Evolutionary conservation across 2,113 vertebrate species (phyloP).

Genomic region (Tamias sibiricus): DNA sequence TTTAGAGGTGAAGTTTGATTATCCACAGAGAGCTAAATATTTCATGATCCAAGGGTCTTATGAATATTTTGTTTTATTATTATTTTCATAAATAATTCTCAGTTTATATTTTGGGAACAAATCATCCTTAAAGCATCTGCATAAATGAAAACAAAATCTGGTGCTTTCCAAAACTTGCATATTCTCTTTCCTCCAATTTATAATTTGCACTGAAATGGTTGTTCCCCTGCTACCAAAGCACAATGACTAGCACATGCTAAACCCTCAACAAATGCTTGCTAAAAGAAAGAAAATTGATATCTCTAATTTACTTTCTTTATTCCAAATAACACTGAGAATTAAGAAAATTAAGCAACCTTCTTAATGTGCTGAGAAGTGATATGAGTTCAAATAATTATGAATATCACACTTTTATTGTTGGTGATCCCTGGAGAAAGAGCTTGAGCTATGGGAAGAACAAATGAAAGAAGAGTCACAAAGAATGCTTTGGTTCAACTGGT

Average conservation of each 20-base stretch:
- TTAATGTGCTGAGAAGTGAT: background rate
- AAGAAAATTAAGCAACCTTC: background rate
- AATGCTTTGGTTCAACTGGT: background rate
- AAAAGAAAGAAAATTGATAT: background rate
- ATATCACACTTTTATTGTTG: background rate
- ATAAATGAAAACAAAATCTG: conserved; percentile 1
- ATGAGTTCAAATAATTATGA: background rate
- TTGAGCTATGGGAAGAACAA: background rate
- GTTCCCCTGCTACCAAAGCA: background rate
- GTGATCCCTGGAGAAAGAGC: background rate
- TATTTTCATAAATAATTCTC: conserved; percentile 59
- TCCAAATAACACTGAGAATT: background rate
- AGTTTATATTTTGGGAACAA: background rate
- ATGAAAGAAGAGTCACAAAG: background rate
- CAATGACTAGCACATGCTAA: background rate
- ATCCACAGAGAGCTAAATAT: background rate
- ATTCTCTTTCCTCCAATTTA: background rate
- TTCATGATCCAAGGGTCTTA: background rate
- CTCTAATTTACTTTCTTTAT: background rate
- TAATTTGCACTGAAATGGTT: background rate
- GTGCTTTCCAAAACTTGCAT: background rate
- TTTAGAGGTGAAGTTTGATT: background rate
- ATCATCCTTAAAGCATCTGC: background rate
- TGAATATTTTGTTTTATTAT: conserved; percentile 18
- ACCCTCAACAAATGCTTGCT: background rate